phyloP scores from a whole-genome alignment of 2,888 invertebrate species.

The Pemphredon lugubris region DNA sequence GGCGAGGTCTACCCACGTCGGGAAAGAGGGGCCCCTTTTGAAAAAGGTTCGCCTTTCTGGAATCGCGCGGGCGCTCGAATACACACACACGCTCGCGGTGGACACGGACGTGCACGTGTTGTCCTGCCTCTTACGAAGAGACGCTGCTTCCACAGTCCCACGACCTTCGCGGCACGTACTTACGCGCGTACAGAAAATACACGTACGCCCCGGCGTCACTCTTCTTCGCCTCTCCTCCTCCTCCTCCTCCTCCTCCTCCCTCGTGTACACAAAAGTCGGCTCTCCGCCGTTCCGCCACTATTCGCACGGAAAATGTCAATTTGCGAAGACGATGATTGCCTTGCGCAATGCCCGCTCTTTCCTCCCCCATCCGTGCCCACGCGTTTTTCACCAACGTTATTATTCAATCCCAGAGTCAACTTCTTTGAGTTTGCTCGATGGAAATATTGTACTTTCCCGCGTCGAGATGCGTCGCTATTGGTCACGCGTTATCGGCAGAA shows the following conservation, averaged over 20 bases:
- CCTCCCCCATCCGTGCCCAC: background rate
- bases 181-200: slow-evolving; percentile 15
- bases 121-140: slow-evolving; percentile 50
- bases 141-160: slow-evolving; percentile 36
- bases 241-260: no score
- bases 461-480: no score
- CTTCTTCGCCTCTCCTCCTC: no score
- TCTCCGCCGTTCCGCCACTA: slow-evolving; percentile 13
- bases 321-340: slow-evolving; percentile 35
- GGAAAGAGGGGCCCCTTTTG: slow-evolving; percentile 30
- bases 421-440: no score
- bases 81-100: background rate
- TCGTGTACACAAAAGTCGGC: slow-evolving; percentile 24
- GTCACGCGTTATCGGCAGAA: no score
- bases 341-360: slow-evolving; percentile 36
- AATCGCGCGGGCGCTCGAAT: slow-evolving; percentile 35
- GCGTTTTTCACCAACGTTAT: background rate
- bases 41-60: slow-evolving; percentile 58
- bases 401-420: slow-evolving; percentile 18
- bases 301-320: slow-evolving; percentile 47
- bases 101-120: background rate
- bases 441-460: no score
- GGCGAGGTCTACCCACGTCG: slow-evolving; percentile 9
- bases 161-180: slow-evolving; percentile 55
- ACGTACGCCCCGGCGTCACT: background rate